phyloP scores from a whole-genome alignment of 2,797 vertebrate species.

The Danio choprae region DNA sequence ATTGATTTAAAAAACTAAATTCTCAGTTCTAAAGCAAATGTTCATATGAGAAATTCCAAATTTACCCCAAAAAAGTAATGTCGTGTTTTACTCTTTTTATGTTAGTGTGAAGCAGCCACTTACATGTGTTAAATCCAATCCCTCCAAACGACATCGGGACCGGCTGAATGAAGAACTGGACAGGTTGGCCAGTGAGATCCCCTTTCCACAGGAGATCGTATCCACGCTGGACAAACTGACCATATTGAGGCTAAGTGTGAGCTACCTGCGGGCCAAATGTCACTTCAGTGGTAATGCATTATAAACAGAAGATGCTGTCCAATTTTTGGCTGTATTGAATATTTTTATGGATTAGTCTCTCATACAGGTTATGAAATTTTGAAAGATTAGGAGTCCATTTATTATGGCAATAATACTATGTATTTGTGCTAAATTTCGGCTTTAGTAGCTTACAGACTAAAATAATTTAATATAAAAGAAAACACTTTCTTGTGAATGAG shows the following conservation, averaged over 20 bases:
- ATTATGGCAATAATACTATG: not conserved
- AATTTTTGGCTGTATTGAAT: not conserved
- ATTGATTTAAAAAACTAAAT: too few relatives aligned
- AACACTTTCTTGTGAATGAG: not conserved
- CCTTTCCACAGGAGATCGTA: constrained; percentile 85
- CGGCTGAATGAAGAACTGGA: constrained; percentile 86
- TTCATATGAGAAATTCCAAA: too few relatives aligned
- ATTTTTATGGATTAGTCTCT: not conserved
- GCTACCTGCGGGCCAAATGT: constrained; percentile 86
- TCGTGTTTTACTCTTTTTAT: constrained; percentile 1
- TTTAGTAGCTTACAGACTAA: not conserved
- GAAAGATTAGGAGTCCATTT: not conserved
- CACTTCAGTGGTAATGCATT: constrained; percentile 84
- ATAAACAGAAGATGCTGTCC: not conserved
- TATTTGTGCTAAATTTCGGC: not conserved
- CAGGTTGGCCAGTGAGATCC: constrained; percentile 83
- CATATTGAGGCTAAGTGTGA: constrained; percentile 86
- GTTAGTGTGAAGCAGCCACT: constrained; percentile 76
- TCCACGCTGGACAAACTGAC: constrained; percentile 88
- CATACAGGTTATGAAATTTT: not conserved
- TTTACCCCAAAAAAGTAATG: too few relatives aligned
- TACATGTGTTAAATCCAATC: constrained; percentile 85
- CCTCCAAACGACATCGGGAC: constrained; percentile 87
- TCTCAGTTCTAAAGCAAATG: too few relatives aligned
- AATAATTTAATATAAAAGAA: not conserved